These are phyloP conservation scores for Philopedon plagiatum DNA, from an alignment of 2,888 invertebrate species.

Conservation along the genomic window DNA sequence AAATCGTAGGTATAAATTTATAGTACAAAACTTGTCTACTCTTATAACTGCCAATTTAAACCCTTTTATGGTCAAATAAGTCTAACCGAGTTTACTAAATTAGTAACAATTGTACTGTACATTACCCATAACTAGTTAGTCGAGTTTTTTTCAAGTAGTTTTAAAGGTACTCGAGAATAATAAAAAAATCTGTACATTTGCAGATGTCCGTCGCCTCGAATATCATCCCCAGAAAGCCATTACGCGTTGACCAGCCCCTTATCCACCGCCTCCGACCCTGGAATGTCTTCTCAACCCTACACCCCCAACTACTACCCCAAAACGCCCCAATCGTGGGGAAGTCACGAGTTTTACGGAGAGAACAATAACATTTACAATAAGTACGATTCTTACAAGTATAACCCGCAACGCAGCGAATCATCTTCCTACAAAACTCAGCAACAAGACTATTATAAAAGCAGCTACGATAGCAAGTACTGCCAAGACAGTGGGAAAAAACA, in stretches of 20 bases:
- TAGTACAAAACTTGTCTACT: no score
- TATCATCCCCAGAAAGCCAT: conserved; percentile 65
- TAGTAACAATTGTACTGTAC: no score
- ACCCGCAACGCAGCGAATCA: conserved; percentile 29
- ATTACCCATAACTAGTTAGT: no score
- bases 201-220: conserved; percentile 58
- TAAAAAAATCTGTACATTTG: conserved; percentile 3
- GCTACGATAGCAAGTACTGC: conserved; percentile 35
- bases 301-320: conserved; percentile 63
- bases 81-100: no score
- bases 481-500: conserved; percentile 35
- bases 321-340: conserved; percentile 56
- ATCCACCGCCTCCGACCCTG: conserved; percentile 63
- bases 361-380: conserved; percentile 64
- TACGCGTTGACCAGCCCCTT: conserved; percentile 63
- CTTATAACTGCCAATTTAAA: no score
- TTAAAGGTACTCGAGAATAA: background rate
- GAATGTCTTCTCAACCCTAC: conserved; percentile 67
- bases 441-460: conserved; percentile 39
- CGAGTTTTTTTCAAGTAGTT: no score
- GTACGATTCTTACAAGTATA: conserved; percentile 61
- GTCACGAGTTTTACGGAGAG: conserved; percentile 64
- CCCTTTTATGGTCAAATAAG: no score
- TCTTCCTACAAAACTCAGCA: conserved; percentile 57
- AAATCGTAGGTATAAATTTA: no score